Percentiles rank a stretch among this genome's conserved stretches.
phyloP scores from a whole-genome alignment of 2,113 vertebrate genomes.

The Phaethon lepturus region DNA sequence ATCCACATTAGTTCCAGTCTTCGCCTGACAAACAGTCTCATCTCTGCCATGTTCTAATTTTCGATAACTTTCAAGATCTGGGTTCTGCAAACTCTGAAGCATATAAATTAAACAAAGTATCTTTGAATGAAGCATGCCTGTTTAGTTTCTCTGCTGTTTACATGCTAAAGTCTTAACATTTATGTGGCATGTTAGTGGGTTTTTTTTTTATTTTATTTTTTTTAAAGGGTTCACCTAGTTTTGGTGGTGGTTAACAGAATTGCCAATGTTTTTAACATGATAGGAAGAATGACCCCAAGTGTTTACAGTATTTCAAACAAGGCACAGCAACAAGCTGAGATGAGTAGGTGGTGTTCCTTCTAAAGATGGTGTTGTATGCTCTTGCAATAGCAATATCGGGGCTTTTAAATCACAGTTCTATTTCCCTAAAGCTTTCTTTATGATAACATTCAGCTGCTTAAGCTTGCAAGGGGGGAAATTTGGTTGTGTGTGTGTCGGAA shows the following conservation, averaged over 20 bases:
- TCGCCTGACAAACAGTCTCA: conserved; percentile 32
- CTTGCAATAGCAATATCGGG: not conserved
- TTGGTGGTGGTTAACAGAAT: not conserved
- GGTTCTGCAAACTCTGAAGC: not conserved
- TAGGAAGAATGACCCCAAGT: not conserved
- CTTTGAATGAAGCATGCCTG: not conserved
- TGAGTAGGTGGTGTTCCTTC: not conserved
- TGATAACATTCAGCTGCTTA: conserved; percentile 31
- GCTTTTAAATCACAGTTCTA: not conserved
- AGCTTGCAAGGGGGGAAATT: conserved; percentile 42
- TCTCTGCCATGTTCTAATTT: conserved; percentile 42
- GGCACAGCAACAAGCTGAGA: not conserved
- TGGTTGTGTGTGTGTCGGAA: not conserved
- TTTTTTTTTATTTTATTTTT: not conserved
- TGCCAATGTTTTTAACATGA: not conserved
- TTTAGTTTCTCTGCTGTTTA: not conserved
- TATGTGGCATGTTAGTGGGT: not conserved
- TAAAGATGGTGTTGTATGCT: not conserved
- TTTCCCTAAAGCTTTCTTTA: conserved; percentile 7
- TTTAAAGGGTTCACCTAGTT: not conserved
- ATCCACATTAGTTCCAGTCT: conserved; percentile 50
- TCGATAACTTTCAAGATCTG: conserved; percentile 1
- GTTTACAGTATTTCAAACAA: not conserved
- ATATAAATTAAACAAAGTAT: not conserved
- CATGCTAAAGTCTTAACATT: not conserved